Evolutionary conservation across 2,888 invertebrate species (phyloP), one percentile per base, ranked within the genome.

Genomic region (Mythimna vitellina): DNA sequence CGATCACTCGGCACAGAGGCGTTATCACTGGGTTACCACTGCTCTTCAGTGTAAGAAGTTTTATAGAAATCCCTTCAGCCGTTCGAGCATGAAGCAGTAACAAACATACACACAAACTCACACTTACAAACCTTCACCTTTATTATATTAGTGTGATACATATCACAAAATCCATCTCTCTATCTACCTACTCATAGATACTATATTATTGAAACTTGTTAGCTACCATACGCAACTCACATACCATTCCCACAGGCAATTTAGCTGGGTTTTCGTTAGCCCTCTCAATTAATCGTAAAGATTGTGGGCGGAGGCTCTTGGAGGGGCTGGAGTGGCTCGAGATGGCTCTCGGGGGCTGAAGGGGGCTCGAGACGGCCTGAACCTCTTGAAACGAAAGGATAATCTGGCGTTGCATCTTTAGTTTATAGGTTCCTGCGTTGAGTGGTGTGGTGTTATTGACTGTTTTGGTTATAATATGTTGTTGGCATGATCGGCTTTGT

Each of bases 251-350:
- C 85, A 88, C 86, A 88, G 87, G 87, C 91, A 91, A 92, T 91
- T 92, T 88, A 80, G 82, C 86, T 67, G 81, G 83, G 87, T 86
- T 89, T 90, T 89, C 88, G 87, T 87, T 87, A 85, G 83, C 85
- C 81, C 90, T 88, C 92, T 93, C 92, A 92, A 93, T 93, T 93
- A 93, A 91, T 92, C 91, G 92, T 89, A 89, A 91, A 92, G 86
- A 86, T 82, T 83, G 78, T 79, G 42, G 82, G 83, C 64, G 80
- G 46, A n/a, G 66, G 80, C 32, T 73, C 61, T 76, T 86, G 75
- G 80, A 80, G 83, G 76, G 76, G 74, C 86, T 83, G 80, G 76
- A 85, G 83, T 54, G 80, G 78, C 81, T 81, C 87, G 83, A 78
- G 65, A 29, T 73, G 85, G 84, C 74, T 83, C 83, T 65, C 70